Conservation (phyloP, 2,113 vertebrate species). For the Picathartes gymnocephalus region DNA sequence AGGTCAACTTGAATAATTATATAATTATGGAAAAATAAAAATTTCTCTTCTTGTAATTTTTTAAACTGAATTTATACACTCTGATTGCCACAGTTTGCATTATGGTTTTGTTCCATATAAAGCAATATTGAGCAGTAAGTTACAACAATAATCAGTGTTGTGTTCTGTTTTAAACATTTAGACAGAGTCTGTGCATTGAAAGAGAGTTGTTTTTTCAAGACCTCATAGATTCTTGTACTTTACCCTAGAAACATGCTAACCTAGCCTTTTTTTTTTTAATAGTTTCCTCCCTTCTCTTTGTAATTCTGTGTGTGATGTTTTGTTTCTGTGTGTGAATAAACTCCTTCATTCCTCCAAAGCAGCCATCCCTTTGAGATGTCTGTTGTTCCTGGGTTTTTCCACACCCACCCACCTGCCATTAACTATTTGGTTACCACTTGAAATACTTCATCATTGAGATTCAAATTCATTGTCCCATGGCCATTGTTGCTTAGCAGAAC, state of each 20-base stretch:
- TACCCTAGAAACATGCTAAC: not conserved
- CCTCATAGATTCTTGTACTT: not conserved
- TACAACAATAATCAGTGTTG: not conserved
- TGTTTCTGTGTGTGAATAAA: not conserved
- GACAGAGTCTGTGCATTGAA: not conserved
- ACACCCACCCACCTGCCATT: constrained; percentile 30
- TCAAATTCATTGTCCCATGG: constrained; percentile 61
- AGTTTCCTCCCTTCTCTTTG: not conserved
- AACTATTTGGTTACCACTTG: constrained; percentile 43
- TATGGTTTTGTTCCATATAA: not conserved
- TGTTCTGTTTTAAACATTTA: not conserved
- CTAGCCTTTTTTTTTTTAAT: not conserved
- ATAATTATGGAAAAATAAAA: not conserved
- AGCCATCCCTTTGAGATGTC: not conserved
- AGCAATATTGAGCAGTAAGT: not conserved
- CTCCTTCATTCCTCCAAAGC: not conserved
- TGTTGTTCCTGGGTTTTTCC: not conserved
- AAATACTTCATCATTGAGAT: constrained; percentile 32
- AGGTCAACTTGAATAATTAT: not conserved
- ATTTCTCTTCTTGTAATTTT: not conserved
- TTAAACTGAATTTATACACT: not conserved
- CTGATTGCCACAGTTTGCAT: not conserved
- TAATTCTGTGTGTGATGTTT: not conserved
- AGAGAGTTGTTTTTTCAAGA: not conserved
- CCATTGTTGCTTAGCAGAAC: constrained; percentile 60